Base-by-base conservation (phyloP, 2,888 invertebrate genomes). In the Alviniconcha strummeri region DNA sequence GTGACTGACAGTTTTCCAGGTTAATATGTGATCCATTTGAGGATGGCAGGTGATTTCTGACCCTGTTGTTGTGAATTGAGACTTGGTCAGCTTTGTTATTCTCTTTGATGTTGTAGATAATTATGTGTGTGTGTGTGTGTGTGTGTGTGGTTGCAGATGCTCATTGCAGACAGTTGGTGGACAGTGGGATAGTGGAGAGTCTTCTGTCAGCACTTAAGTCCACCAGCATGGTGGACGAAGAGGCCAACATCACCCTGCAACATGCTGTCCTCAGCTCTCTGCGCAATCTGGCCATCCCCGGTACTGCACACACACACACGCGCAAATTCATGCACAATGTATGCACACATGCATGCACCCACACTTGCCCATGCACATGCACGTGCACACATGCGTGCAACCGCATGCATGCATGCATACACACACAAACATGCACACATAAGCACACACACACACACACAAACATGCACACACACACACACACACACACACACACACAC, bases 111-210 rank as follows among this genome's bases (percentile, higher is more conserved):
- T 36, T 36, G 36, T 64, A 64, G 15, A 8, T 64, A 17, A 64
- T 64, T 17, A 4, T 64, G 64, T 11, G 64, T 11, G n/a, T 69
- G 69, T 69, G n/a, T 69, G 69, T 17, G 69, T 17, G 13, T 69
- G 69, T 69, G 17, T 69, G 17, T 17, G 6, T 69, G 13, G 6
- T 64, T 78, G 64, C 86, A 95, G 98, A 98, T 92, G 95, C 95
- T 72, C 96, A 97, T 92, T 98, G 98, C 92, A 95, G 96, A 80
- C 95, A 96, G 86, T 96, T 98, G 96, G 97, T 97, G 90, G 95
- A 96, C 82, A 95, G 96, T 88, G 96, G 96, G 60, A 95, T 97
- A 79, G 96, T 96, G 91, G 96, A 96, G 90, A 96, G 96, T 91
- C 90, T 95, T 36, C 88, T 95, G 57, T 90, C 90, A n/a, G 90